These are phyloP conservation scores for Henicopernis longicauda DNA, from an alignment of 2,113 vertebrate genomes.

Conservation along the genomic window DNA sequence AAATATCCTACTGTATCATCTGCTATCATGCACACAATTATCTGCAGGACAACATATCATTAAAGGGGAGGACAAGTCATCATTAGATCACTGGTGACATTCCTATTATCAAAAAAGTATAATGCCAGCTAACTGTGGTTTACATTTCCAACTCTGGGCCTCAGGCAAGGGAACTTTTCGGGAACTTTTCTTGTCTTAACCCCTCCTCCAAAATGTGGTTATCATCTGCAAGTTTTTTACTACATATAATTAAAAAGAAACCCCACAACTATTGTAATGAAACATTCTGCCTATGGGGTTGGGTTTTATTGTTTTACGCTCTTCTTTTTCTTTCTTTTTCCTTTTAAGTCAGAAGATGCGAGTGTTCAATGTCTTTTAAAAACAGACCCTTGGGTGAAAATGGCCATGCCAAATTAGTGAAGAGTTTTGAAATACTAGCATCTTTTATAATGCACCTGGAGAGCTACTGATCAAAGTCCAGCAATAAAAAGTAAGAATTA, in stretches of 20 bases:
- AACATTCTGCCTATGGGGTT: neutral
- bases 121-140: neutral
- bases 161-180: neutral
- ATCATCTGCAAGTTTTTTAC: constrained; percentile 22
- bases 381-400: neutral
- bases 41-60: neutral
- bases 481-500: neutral
- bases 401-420: neutral
- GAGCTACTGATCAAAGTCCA: neutral
- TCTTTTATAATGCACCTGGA: neutral
- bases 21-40: neutral
- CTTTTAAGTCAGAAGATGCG: neutral
- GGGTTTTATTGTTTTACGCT: neutral
- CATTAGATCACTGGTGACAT: neutral
- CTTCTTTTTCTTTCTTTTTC: neutral
- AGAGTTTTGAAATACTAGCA: neutral
- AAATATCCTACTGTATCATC: neutral
- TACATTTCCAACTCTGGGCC: neutral
- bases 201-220: neutral
- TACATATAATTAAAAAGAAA: constrained; percentile 25
- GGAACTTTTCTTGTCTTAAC: neutral
- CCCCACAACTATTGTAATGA: neutral
- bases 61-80: constrained; percentile 21
- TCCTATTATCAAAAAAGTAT: neutral
- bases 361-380: neutral